Base-by-base conservation (phyloP, 2,888 invertebrate genomes). In the Caenorhabditis wallacei region DNA sequence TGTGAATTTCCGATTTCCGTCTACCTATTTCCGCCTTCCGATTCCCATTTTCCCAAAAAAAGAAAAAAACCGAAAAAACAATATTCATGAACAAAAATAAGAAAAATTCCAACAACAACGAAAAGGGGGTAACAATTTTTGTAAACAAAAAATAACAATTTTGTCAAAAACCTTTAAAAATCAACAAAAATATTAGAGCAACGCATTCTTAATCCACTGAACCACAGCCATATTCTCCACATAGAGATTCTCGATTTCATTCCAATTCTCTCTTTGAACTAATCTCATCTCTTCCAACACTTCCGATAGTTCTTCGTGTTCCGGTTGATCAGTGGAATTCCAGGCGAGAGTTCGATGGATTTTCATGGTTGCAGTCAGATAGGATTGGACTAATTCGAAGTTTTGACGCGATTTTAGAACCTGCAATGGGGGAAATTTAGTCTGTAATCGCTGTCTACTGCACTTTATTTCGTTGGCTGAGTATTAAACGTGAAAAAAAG, bases 341-440 rank as follows among this genome's bases (percentile, higher is more conserved):
- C 66, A 71, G 10, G 63, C 10, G 20, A 71, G 30, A n/a, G 24
- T 79, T 82, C 87, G 83, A 68, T 90, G 90, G 75, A 94, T 94
- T 93, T 97, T 97, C 40, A 98, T 93, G 92, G 96, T 97, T 56
- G 97, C 94, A 57, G 95, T 95, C 80, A 98, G 94, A 93, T 97
- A 98, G 0, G 97, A 95, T 92, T 97, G 96, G 0, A 95, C 95
- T 72, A 97, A 93, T 93, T 98, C 98, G 93, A 96, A 98, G 93
- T 97, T 95, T 83, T 92, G 94, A 90, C 95, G 96, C 1, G 94
- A 95, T 86, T 94, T 93, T 46, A 98, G 93, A 93, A 95, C 95
- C 74, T 93, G 93, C 75, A 94, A 43, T 48, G 7, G 40, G 22
- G 7, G n/a, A n/a, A n/a, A n/a, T n/a, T n/a, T n/a, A n/a, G n/a